Base-by-base conservation (phyloP, 2,113 vertebrate genomes). In the Naja naja region DNA sequence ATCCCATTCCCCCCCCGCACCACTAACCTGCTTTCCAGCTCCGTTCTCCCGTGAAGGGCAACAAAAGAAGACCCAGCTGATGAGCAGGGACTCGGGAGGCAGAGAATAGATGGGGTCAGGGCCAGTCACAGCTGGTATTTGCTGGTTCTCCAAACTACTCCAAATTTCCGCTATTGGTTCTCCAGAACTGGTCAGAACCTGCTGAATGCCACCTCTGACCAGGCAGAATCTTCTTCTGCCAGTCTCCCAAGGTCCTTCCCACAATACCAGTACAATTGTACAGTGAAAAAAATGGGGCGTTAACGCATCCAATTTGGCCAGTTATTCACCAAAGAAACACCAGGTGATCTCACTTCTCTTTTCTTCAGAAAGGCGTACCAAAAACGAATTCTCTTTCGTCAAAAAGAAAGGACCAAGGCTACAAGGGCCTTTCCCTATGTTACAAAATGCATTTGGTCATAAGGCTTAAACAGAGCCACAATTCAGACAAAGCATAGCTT, bases 41-140 rank as follows among this genome's bases (percentile, higher is more conserved):
- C 47, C 47, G 47, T 49, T 49, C 47, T 49, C 47, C 47, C 9
- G 8, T 49, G 47, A 1, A 49, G 0, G 47, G 47, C 47, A 49
- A 49, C 47, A 7, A 49, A 49, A 49, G 47, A 49, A 49, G 47
- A 49, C 47, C 47, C 47, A 49, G 47, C 47, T 1, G 1, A 49
- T 49, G 1, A 49, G 8, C 47, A 1, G 47, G 47, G 47, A 49
- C 47, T 49, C 47, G 1, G 47, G 47, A 49, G 47, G 47, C 47
- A 9, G 47, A 9, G 0, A 49, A 49, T 49, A 49, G 8, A 49
- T 49, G 47, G 47, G 47, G 8, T 0, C 0, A 0, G 47, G 7
- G 47, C 47, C 47, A 49, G 47, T 49, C 47, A 49, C 1, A 49
- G 47, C 8, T 49, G 47, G 47, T 0, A 49, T 49, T 49, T 49